phyloP scores from a whole-genome alignment of 2,113 vertebrate species.

The Equus quagga region DNA sequence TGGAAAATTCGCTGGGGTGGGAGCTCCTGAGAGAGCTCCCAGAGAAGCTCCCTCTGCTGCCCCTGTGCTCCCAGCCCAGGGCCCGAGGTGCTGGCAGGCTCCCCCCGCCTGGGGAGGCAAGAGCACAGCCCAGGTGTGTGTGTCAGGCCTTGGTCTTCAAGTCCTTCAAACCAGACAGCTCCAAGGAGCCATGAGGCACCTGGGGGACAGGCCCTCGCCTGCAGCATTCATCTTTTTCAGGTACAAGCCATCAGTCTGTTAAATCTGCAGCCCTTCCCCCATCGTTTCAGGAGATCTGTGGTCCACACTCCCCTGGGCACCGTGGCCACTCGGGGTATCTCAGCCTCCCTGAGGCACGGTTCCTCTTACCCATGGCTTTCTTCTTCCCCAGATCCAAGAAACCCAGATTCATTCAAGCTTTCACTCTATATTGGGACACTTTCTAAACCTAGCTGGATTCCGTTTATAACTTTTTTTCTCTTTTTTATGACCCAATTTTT shows the following conservation, averaged over 20 bases:
- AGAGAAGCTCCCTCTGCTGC: background rate
- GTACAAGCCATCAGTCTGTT: background rate
- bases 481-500: background rate
- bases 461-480: background rate
- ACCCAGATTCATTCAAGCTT: background rate
- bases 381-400: background rate
- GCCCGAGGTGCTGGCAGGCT: too few species aligned
- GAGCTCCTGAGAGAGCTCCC: background rate
- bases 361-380: background rate
- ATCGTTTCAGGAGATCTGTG: background rate
- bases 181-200: background rate
- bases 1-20: background rate
- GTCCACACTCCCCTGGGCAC: fast-evolving
- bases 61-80: too few species aligned
- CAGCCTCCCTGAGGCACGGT: background rate
- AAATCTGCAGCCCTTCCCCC: background rate
- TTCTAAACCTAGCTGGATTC: background rate
- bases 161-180: background rate
- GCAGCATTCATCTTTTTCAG: background rate
- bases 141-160: background rate
- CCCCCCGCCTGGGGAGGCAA: too few species aligned
- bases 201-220: fast-evolving
- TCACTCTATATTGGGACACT: background rate
- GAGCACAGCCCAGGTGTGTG: background rate
- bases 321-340: fast-evolving